phyloP scores from a whole-genome alignment of 2,888 invertebrate species.

The Hydropsyche betteni region DNA sequence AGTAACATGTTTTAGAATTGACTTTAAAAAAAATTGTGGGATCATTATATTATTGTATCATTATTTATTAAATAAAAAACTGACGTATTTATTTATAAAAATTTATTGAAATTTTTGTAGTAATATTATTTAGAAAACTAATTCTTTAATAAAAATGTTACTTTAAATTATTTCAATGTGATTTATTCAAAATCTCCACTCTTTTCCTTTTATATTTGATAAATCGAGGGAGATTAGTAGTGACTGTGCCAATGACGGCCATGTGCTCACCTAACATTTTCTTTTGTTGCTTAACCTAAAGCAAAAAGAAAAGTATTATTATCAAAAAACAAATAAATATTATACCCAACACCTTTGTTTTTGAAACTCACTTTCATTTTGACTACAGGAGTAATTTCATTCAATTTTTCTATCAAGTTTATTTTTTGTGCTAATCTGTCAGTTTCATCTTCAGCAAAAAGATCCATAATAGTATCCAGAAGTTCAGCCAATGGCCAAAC shows the following conservation, averaged over 20 bases:
- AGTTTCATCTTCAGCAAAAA: conserved; percentile 80
- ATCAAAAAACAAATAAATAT: conserved; percentile 8
- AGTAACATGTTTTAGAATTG: no score
- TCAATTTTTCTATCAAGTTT: conserved; percentile 70
- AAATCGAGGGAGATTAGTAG: conserved; percentile 75
- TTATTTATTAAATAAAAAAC: no score
- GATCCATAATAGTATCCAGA: conserved; percentile 78
- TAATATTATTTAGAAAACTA: no score
- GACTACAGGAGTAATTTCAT: conserved; percentile 67
- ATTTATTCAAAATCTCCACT: conserved; percentile 53
- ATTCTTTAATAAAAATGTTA: no score
- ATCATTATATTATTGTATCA: no score
- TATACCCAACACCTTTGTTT: not conserved
- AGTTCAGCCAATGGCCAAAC: conserved; percentile 80
- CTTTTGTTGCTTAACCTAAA: conserved; percentile 72
- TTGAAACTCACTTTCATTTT: conserved; percentile 65
- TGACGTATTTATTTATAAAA: no score
- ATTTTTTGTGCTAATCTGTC: conserved; percentile 72
- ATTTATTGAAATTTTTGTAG: no score
- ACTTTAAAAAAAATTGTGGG: no score
- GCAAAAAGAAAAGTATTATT: conserved; percentile 49
- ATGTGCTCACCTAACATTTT: conserved; percentile 73
- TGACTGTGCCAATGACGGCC: conserved; percentile 75
- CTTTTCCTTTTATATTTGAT: conserved; percentile 73
- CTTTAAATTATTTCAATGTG: no score